A percentile compares a stretch with the other conserved stretches of the same genome.
Evolutionary conservation across 2,888 invertebrate genomes (phyloP).

Genomic region (Terebella lapidaria): DNA sequence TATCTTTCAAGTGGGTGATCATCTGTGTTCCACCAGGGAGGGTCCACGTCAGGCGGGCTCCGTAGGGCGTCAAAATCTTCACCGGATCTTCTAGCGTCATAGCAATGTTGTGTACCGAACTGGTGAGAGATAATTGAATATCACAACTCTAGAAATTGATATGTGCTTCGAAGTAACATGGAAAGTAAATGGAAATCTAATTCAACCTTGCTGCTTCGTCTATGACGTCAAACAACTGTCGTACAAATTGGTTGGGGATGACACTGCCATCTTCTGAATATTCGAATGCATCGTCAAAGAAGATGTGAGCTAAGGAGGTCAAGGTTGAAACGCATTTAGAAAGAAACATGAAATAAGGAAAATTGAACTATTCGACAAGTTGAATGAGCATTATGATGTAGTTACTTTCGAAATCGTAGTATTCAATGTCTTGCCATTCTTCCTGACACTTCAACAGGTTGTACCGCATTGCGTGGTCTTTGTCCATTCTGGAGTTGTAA

Average conservation of each 20-base stretch:
- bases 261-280: slow-evolving; percentile 57
- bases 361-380: too few relatives aligned
- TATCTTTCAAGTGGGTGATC: slow-evolving; percentile 95
- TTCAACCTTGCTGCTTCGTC: slow-evolving; percentile 45
- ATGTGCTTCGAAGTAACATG: too few relatives aligned
- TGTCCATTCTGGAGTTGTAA: slow-evolving; percentile 70
- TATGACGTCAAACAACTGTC: slow-evolving; percentile 38
- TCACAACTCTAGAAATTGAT: too few relatives aligned
- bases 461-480: slow-evolving; percentile 81
- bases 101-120: slow-evolving; percentile 79
- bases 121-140: too few relatives aligned
- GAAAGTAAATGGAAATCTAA: too few relatives aligned
- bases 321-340: too few relatives aligned
- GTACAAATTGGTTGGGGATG: slow-evolving; percentile 42
- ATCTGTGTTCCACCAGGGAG: slow-evolving; percentile 96
- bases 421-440: slow-evolving; percentile 74
- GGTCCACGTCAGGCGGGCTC: slow-evolving; percentile 91
- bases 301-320: slow-evolving; percentile 78
- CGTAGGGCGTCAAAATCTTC: slow-evolving; percentile 90
- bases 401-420: slow-evolving; percentile 63
- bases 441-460: slow-evolving; percentile 73
- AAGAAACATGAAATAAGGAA: too few relatives aligned
- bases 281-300: slow-evolving; percentile 97
- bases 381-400: too few relatives aligned
- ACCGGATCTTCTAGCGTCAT: slow-evolving; percentile 87